phyloP scores from a whole-genome alignment of 2,797 vertebrate genomes.

The Malurus splendens region DNA sequence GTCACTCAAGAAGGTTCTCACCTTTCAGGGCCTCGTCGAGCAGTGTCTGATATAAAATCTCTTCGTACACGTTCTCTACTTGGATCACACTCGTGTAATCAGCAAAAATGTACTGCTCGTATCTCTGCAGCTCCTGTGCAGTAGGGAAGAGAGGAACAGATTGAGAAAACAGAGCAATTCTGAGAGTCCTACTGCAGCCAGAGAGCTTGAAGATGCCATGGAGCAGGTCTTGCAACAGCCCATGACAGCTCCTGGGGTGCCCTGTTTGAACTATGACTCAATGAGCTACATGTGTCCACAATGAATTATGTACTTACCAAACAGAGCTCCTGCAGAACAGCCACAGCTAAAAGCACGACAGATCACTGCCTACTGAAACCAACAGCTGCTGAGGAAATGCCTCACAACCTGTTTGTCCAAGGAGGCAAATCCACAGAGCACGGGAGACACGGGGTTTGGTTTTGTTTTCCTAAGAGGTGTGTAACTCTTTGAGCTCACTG shows the following conservation, averaged over 20 bases:
- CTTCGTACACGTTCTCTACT: conserved; percentile 88
- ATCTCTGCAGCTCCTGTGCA: conserved; percentile 81
- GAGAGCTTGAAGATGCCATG: neutral
- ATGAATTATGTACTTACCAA: neutral
- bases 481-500: neutral
- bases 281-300: neutral
- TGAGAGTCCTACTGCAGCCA: neutral
- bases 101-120: conserved; percentile 79
- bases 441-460: neutral
- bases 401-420: neutral
- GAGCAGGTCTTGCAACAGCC: neutral
- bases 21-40: conserved; percentile 84
- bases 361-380: neutral
- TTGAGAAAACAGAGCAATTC: neutral
- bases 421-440: neutral
- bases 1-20: conserved; percentile 42
- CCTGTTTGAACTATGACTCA: neutral
- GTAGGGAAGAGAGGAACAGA: neutral
- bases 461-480: conserved; percentile 16
- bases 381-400: neutral
- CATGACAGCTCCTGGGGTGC: neutral
- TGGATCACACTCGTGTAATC: conserved; percentile 84
- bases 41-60: conserved; percentile 80
- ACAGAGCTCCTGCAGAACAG: neutral
- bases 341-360: neutral